Evolutionary conservation across 2,797 vertebrate species (phyloP).

Genomic region (Phrynocephalus forsythii): DNA sequence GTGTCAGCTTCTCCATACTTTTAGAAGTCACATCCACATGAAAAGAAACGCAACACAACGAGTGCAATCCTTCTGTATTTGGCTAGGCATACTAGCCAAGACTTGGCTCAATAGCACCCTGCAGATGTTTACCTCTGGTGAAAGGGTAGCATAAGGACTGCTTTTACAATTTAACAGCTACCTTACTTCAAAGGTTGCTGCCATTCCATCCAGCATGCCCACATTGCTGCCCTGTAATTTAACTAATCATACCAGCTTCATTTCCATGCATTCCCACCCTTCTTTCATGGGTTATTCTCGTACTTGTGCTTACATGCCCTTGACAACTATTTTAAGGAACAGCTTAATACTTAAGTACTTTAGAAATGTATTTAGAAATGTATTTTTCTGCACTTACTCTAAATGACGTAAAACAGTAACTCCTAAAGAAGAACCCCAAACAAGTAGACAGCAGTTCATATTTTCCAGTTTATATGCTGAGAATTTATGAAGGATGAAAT

Average conservation of each 20-base stretch:
- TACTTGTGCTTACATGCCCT: slow-evolving; percentile 15
- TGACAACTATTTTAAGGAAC: slow-evolving; percentile 34
- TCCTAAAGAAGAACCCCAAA: neutral
- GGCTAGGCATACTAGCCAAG: neutral
- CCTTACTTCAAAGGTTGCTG: slow-evolving; percentile 41
- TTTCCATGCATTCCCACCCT: slow-evolving; percentile 29
- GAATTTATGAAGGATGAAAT: neutral
- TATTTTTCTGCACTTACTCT: neutral
- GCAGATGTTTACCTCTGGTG: slow-evolving; percentile 19
- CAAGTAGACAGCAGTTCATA: neutral
- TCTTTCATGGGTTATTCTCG: slow-evolving; percentile 23
- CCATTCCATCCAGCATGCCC: slow-evolving; percentile 28
- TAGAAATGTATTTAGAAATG: neutral
- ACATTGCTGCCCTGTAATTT: slow-evolving; percentile 30
- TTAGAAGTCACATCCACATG: neutral
- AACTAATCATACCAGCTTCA: slow-evolving; percentile 31
- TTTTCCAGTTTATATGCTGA: neutral
- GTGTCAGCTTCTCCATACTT: neutral
- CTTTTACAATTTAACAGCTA: slow-evolving; percentile 43
- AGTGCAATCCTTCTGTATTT: neutral
- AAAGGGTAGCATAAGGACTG: slow-evolving; percentile 36
- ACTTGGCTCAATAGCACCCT: neutral
- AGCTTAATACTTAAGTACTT: slow-evolving; percentile 12
- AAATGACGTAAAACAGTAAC: slow-evolving; percentile 12
- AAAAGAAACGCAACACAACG: slow-evolving; percentile 15